Base-by-base conservation (phyloP, 2,797 vertebrate genomes). In the Sebastes kiyomatsui region DNA sequence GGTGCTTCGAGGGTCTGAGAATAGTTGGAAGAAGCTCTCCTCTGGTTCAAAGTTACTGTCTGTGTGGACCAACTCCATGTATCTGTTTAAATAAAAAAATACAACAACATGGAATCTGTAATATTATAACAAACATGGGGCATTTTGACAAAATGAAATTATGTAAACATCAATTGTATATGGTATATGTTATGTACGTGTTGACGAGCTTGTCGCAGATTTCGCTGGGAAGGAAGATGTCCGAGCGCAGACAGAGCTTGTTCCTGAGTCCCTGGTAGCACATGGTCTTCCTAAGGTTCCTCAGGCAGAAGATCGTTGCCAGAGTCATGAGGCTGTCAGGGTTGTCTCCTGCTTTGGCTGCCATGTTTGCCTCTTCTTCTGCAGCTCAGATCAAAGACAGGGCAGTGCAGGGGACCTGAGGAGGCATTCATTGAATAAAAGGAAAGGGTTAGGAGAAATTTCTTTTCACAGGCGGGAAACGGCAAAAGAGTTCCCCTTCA, bases 191-290 rank as follows among this genome's bases (percentile, higher is more conserved):
- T 33, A 96, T 96, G 0, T 96, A 99, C 98, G 96, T 96, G 3
- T 99, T 98, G 86, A 99, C 97, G 0, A 99, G 95, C 80, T 97
- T 97, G 95, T 99, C 98, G 6, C 98, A 99, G 92, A 99, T 99
- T 93, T 99, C 98, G 16, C 98, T 99, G 3, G 98, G 98, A 74
- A 99, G 95, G 93, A 99, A 99, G 88, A 99, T 95, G 87, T 99
- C 98, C 0, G 98, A 97, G 27, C 97, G 98, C 4, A 98, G 96
- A 52, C 94, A 94, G 0, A 98, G 96, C 3, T 94, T 97, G 85
- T 97, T 97, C 13, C 96, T 96, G 86, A 97, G 96, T 62, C 97
- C 96, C 7, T 97, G 95, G 92, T 97, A 99, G 92, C 98, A 99
- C 93, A 99, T 96, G 25, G 98, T 99, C 91, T 96, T 97, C 76